Conservation (phyloP, 2,888 invertebrate species). For the Silvanus unidentatus region DNA sequence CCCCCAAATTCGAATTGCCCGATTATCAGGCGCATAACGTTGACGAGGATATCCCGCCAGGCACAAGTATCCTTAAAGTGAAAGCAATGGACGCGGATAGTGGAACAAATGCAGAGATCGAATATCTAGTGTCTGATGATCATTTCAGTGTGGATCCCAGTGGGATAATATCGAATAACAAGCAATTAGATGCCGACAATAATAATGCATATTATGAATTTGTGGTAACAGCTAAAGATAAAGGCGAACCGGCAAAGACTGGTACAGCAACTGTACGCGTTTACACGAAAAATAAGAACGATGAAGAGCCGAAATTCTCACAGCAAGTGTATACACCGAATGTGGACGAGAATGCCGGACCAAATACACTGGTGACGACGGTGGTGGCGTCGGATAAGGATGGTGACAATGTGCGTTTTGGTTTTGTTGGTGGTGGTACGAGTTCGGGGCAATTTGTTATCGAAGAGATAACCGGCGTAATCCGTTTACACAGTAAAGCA, state of each 20-base stretch:
- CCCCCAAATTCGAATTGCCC: constrained; percentile 91
- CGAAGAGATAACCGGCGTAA: constrained; percentile 92
- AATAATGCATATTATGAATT: constrained; percentile 96
- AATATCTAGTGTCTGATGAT: constrained; percentile 85
- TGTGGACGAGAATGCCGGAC: constrained; percentile 92
- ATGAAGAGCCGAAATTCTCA: constrained; percentile 94
- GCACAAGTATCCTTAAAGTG: constrained; percentile 88
- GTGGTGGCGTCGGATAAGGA: constrained; percentile 97
- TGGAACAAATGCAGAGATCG: constrained; percentile 90
- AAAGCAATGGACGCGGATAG: constrained; percentile 95
- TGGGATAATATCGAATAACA: constrained; percentile 88
- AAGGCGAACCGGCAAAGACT: constrained; percentile 87
- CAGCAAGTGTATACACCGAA: constrained; percentile 95
- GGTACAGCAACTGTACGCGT: constrained; percentile 91
- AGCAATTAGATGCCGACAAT: constrained; percentile 91
- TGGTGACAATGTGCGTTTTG: constrained; percentile 91
- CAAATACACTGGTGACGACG: constrained; percentile 91
- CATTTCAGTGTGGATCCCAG: constrained; percentile 92
- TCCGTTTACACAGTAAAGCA: constrained; percentile 78
- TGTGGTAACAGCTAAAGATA: constrained; percentile 88
- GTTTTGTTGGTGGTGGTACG: constrained; percentile 84
- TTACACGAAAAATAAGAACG: constrained; percentile 97
- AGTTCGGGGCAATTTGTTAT: constrained; percentile 91
- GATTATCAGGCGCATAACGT: constrained; percentile 96
- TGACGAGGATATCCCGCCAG: constrained; percentile 88